These are phyloP conservation scores for Lonchura striata DNA, from an alignment of 2,113 vertebrate species.

Conservation along the genomic window DNA sequence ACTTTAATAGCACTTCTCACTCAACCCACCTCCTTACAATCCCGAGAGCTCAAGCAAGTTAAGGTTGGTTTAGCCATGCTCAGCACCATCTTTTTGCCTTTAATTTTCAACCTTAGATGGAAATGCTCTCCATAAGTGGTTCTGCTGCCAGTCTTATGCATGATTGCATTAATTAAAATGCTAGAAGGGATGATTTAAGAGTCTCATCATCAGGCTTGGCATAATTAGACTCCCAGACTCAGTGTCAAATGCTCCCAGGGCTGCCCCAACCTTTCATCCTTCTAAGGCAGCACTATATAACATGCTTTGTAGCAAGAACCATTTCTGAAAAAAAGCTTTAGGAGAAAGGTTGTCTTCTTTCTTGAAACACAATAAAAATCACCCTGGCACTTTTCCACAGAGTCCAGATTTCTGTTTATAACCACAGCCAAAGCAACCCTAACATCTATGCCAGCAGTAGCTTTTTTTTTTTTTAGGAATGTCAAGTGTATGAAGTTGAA, in stretches of 20 bases:
- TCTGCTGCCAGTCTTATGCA: not conserved
- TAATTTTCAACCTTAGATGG: not conserved
- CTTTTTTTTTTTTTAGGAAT: conserved; percentile 36
- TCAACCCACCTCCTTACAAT: not conserved
- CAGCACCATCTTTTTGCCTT: not conserved
- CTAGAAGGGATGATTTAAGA: conserved; percentile 25
- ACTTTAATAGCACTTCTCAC: not conserved
- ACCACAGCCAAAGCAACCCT: not conserved
- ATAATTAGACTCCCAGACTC: conserved; percentile 25
- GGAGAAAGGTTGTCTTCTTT: not conserved
- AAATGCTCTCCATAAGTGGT: not conserved
- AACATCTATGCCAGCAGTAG: not conserved
- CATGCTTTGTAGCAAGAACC: not conserved
- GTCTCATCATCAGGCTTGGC: conserved; percentile 9
- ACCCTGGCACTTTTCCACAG: not conserved
- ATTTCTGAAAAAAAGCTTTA: not conserved
- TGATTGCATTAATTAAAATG: conserved; percentile 44
- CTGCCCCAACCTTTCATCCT: not conserved
- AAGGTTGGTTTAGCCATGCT: not conserved
- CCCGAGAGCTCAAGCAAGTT: not conserved
- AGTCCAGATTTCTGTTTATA: not conserved
- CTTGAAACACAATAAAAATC: not conserved
- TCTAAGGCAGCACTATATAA: not conserved
- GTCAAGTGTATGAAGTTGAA: conserved; percentile 13
- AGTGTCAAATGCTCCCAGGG: conserved; percentile 12